phyloP scores from a whole-genome alignment of 30 jellyfish, hydroid and myxozoan species.

The Catostylus mosaicus region DNA sequence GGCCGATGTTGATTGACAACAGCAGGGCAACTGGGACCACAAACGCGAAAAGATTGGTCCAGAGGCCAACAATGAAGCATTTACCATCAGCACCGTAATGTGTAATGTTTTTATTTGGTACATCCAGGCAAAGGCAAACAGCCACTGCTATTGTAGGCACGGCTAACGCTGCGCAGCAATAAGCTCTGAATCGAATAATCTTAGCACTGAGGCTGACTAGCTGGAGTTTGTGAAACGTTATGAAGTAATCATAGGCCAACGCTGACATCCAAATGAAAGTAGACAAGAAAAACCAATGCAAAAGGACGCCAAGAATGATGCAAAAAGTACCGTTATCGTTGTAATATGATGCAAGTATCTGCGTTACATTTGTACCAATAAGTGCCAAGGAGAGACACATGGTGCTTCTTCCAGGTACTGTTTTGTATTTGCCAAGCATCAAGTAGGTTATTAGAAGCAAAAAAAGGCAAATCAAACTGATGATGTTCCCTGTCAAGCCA shows the following conservation, averaged over 20 bases:
- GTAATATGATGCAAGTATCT: slow-evolving; percentile 10
- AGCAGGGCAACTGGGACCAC: slow-evolving; percentile 39
- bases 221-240: slow-evolving; percentile 17
- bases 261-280: slow-evolving; percentile 52
- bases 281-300: slow-evolving; percentile 42
- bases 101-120: slow-evolving; percentile 28
- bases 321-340: slow-evolving; percentile 3
- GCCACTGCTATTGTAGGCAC: slow-evolving; percentile 33
- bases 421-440: slow-evolving; percentile 7
- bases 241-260: slow-evolving; percentile 48
- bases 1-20: slow-evolving; percentile 24
- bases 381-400: slow-evolving; percentile 41
- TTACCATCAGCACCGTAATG: slow-evolving; percentile 33
- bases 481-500: slow-evolving; percentile 27
- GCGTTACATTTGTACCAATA: slow-evolving; percentile 13
- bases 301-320: slow-evolving; percentile 23
- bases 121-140: slow-evolving; percentile 39
- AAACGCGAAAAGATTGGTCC: slow-evolving; percentile 58
- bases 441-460: slow-evolving; percentile 16
- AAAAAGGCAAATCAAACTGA: slow-evolving; percentile 12
- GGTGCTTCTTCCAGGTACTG: slow-evolving; percentile 45
- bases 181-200: slow-evolving; percentile 17
- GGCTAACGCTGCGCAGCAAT: slow-evolving; percentile 16
- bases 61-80: slow-evolving; percentile 58
- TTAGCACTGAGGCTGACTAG: slow-evolving; percentile 1